These are phyloP conservation scores for Rhopalosiphum padi DNA, from an alignment of 1,140 invertebrate genomes.

Conservation along the genomic window DNA sequence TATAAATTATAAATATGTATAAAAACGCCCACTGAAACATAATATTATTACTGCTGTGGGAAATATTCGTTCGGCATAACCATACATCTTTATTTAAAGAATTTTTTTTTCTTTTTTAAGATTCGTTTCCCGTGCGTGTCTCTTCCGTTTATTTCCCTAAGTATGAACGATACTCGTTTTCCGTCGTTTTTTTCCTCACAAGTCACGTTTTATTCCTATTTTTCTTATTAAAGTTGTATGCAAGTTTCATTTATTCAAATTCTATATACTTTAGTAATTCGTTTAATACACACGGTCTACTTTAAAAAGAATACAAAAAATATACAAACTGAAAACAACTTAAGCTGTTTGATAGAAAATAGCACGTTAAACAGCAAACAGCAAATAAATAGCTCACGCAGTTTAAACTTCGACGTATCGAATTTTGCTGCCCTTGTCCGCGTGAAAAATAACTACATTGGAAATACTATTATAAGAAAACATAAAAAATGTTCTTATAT, in stretches of 20 bases:
- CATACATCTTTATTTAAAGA: background rate
- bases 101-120: background rate
- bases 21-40: background rate
- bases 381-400: background rate
- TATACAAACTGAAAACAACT: background rate
- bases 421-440: background rate
- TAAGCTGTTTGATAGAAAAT: background rate
- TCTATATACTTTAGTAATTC: background rate
- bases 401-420: background rate
- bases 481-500: background rate
- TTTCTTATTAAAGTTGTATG: background rate
- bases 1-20: background rate
- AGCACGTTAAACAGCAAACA: background rate
- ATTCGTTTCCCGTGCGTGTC: background rate
- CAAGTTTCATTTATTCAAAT: background rate
- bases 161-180: background rate
- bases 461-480: background rate
- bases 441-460: background rate
- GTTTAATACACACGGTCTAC: background rate
- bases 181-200: background rate
- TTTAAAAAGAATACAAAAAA: background rate
- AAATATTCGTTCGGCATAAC: background rate
- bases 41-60: background rate
- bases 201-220: background rate
- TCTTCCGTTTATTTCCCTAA: background rate